Percentiles rank a stretch among this genome's conserved stretches.
Conservation (phyloP, 2,797 vertebrate species). For the Gallinago solitaria region DNA sequence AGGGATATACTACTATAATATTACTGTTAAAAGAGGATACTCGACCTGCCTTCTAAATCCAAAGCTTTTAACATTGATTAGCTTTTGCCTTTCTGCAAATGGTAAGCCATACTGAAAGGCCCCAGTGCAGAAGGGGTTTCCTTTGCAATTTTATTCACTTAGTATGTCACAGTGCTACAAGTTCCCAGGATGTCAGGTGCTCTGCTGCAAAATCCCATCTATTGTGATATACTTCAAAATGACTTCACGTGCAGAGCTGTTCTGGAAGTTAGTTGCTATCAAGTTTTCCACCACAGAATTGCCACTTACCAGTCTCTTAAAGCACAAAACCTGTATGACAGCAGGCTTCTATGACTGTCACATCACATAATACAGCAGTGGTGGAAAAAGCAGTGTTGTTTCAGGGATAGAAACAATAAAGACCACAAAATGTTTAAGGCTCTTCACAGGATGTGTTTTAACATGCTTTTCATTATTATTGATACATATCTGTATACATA, state of each 20-base stretch:
- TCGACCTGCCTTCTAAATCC: neutral
- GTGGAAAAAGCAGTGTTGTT: neutral
- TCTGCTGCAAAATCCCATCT: neutral
- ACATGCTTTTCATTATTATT: neutral
- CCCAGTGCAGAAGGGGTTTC: neutral
- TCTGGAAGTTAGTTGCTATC: neutral
- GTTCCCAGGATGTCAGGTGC: neutral
- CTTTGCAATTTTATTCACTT: neutral
- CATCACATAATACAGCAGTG: neutral
- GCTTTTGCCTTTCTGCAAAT: neutral
- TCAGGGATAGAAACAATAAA: neutral
- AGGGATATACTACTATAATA: neutral
- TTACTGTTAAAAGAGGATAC: neutral
- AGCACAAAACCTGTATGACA: neutral
- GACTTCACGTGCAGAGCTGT: accelerated
- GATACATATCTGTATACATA: neutral
- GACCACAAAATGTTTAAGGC: neutral
- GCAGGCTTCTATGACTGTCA: neutral
- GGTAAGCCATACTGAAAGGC: neutral
- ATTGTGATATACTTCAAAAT: neutral
- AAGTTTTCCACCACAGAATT: neutral
- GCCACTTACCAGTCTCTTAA: neutral
- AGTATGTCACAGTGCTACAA: neutral
- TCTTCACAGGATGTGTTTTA: neutral
- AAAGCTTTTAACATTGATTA: neutral